Percentiles rank a stretch among this genome's conserved stretches.
These are phyloP conservation scores for Xylota sylvarum DNA, from an alignment of 2,888 invertebrate species.

Conservation along the genomic window DNA sequence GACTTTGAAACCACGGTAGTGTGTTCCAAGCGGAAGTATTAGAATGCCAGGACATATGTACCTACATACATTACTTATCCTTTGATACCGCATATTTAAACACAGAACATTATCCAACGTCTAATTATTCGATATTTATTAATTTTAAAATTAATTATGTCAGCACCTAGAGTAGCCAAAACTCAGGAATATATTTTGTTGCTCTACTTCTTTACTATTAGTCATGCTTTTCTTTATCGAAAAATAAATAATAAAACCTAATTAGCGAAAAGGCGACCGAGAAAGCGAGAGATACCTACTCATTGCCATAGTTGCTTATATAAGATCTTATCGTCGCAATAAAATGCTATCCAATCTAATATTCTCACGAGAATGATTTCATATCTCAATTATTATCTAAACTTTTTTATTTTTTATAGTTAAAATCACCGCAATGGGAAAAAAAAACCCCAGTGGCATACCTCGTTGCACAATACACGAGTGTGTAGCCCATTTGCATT, in stretches of 20 bases:
- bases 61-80: too few species aligned
- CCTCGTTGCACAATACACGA: conserved; percentile 11
- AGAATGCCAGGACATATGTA: too few species aligned
- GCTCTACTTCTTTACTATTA: background rate
- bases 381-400: conserved; percentile 19
- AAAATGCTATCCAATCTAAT: background rate
- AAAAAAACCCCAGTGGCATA: conserved; percentile 11
- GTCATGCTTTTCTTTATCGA: background rate
- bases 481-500: conserved; percentile 12
- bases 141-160: too few species aligned
- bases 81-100: too few species aligned
- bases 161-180: too few species aligned
- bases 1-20: too few species aligned
- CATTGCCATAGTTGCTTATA: background rate
- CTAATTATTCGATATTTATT: too few species aligned
- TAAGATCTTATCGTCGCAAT: conserved; percentile 7
- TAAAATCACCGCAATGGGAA: conserved; percentile 18
- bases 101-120: too few species aligned
- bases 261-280: background rate
- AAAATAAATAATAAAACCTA: conserved; percentile 2
- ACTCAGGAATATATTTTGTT: too few species aligned
- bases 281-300: too few species aligned
- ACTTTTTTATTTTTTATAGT: background rate
- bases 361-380: conserved; percentile 18
- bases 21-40: too few species aligned